A percentile compares a stretch with the other conserved stretches of the same genome.
These are phyloP conservation scores for Lasioglossum lativentre DNA, from an alignment of 2,888 invertebrate genomes.

Conservation along the genomic window DNA sequence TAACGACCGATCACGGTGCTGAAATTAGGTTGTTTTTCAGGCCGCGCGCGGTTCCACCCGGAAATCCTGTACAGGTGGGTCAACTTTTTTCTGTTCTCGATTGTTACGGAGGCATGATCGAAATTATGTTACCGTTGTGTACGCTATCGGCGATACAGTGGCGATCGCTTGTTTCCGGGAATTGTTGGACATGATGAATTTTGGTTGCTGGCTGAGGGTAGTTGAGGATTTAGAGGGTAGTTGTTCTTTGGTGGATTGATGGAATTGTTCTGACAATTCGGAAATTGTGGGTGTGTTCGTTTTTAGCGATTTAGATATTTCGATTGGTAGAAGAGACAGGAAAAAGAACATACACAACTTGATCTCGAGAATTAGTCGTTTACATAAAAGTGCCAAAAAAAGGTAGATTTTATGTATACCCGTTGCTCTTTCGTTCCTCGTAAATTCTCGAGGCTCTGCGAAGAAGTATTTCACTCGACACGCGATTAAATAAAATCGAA, in stretches of 20 bases:
- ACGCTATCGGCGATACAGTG: background rate
- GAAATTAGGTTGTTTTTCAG: background rate
- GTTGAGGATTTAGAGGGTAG: too few relatives aligned
- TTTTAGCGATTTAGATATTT: background rate
- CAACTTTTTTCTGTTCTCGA: background rate
- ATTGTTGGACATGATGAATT: background rate
- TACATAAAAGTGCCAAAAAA: background rate
- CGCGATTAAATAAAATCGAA: background rate
- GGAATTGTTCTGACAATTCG: background rate
- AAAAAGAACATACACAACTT: background rate
- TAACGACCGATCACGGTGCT: background rate
- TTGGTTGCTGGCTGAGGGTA: background rate
- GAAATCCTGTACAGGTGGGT: background rate
- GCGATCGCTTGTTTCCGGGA: background rate
- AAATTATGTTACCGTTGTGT: background rate
- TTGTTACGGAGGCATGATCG: background rate
- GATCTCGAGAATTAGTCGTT: too few relatives aligned
- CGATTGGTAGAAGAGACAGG: background rate
- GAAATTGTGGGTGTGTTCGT: background rate
- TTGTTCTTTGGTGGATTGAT: background rate
- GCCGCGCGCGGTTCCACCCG: background rate
- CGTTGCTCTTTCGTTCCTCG: too few relatives aligned
- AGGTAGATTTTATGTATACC: too few relatives aligned
- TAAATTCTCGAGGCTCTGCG: too few relatives aligned
- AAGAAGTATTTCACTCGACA: too few relatives aligned